phyloP scores from a whole-genome alignment of 2,113 vertebrate species.

The Oreocharis arfaki region DNA sequence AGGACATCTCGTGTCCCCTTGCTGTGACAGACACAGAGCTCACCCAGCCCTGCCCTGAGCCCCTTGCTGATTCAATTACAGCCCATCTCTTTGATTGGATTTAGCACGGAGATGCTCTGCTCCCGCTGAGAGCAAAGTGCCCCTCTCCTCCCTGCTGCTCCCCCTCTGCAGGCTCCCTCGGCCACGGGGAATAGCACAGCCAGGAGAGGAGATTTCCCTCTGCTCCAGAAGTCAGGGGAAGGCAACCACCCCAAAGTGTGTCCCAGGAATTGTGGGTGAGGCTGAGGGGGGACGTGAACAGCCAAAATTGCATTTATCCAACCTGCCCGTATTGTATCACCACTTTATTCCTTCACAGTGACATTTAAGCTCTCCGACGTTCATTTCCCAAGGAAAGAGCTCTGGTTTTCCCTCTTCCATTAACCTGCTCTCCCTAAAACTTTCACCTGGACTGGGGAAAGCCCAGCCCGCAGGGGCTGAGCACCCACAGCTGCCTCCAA shows the following conservation, averaged over 20 bases:
- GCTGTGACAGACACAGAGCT: neutral
- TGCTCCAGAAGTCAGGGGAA: neutral
- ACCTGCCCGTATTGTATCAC: neutral
- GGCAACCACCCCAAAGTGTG: rapidly evolving
- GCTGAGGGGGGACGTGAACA: rapidly evolving
- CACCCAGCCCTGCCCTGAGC: neutral
- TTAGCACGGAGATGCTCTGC: neutral
- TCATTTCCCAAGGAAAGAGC: neutral
- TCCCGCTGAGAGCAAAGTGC: neutral
- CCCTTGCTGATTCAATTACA: slow-evolving; percentile 26
- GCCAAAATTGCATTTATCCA: neutral
- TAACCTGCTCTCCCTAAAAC: neutral
- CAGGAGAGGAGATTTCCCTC: neutral
- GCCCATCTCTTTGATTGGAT: slow-evolving; percentile 22
- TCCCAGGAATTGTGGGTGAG: neutral
- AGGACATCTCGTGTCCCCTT: neutral
- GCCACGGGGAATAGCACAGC: neutral
- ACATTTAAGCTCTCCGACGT: neutral
- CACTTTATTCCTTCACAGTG: neutral
- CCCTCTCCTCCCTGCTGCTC: neutral
- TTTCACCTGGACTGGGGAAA: neutral
- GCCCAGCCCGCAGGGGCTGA: neutral
- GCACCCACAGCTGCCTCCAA: neutral
- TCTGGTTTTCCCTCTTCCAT: neutral
- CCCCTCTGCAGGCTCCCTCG: neutral